Base-by-base conservation (phyloP, 2,113 vertebrate genomes). In the Centropus bengalensis region DNA sequence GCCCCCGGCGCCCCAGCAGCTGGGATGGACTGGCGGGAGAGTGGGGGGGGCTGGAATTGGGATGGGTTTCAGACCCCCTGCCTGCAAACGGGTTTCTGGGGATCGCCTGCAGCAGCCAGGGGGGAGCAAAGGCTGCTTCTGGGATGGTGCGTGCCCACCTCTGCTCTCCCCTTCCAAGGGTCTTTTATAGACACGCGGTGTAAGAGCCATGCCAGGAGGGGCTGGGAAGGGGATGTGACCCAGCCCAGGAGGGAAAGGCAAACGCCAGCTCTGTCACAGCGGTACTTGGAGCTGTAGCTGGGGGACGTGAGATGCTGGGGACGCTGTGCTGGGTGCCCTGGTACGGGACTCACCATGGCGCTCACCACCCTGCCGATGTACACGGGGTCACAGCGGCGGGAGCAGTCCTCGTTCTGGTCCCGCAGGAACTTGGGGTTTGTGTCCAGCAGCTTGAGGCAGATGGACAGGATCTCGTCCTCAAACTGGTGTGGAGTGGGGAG, bases 311-410 rank as follows among this genome's bases (percentile, higher is more conserved):
- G 44, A 38, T 42, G 42, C 14, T n/a, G 73, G 45, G 56, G 40
- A 62, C 19, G 15, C 47, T 26, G 11, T 23, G 51, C 49, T 0
- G 6, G 73, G n/a, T 7, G 24, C 20, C 19, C 64, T 16, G 73
- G 38, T 12, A 19, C 1, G 6, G 40, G 24, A 93, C 98, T 97
- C 94, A 99, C 99, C 99, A 99, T 99, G 75, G 96, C 97, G n/a
- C 99, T 99, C 83, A 99, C 97, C 86, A 99, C 98, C 56, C 99
- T 96, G 95, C 98, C 97, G 15, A 99, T 95, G 6, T 99, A 99
- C 51, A 98, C 68, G 0, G 99, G 97, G 73, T 97, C 97, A 4
- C 93, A 97, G 93, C 99, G 98, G 26, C 91, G 95, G 16, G 97
- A 98, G 92, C 98, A 98, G 40, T 99, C 98, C 22, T 85, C 64